A percentile compares a stretch with the other conserved stretches of the same genome.
Evolutionary conservation across 2,888 invertebrate species (phyloP).

Genomic region (Scelioninae gen. 1): DNA sequence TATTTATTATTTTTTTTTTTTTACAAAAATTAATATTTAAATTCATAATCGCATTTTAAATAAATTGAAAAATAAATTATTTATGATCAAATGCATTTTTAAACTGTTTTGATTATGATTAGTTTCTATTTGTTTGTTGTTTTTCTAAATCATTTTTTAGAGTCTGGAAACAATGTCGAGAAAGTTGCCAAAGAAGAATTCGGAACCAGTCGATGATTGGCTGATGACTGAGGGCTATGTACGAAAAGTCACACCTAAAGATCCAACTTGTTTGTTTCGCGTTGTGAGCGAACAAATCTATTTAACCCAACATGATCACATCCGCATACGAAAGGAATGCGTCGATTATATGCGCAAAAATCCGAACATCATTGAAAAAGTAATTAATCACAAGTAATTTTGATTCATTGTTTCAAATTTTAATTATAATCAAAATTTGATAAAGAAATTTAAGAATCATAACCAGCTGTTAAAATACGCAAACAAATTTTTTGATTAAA

Average conservation of each 20-base stretch:
- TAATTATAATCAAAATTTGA: no score
- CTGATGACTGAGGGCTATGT: constrained; percentile 92
- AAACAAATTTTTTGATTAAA: no score
- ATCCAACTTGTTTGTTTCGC: constrained; percentile 94
- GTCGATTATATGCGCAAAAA: constrained; percentile 89
- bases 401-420: no score
- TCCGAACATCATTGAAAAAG: constrained; percentile 88
- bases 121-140: neutral
- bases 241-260: constrained; percentile 94
- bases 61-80: neutral
- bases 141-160: neutral
- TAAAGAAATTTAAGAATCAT: no score
- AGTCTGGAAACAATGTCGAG: constrained; percentile 45
- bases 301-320: constrained; percentile 89
- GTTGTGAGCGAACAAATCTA: constrained; percentile 94
- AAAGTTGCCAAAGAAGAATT: constrained; percentile 39
- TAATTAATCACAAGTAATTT: constrained; percentile 1
- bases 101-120: no score
- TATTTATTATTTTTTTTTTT: no score
- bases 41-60: constrained; percentile 13
- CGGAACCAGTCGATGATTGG: constrained; percentile 88
- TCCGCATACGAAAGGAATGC: constrained; percentile 90
- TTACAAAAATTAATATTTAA: no score
- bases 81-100: no score
- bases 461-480: no score